phyloP scores from a whole-genome alignment of 2,797 vertebrate species.

The Euphonia xanthogaster region DNA sequence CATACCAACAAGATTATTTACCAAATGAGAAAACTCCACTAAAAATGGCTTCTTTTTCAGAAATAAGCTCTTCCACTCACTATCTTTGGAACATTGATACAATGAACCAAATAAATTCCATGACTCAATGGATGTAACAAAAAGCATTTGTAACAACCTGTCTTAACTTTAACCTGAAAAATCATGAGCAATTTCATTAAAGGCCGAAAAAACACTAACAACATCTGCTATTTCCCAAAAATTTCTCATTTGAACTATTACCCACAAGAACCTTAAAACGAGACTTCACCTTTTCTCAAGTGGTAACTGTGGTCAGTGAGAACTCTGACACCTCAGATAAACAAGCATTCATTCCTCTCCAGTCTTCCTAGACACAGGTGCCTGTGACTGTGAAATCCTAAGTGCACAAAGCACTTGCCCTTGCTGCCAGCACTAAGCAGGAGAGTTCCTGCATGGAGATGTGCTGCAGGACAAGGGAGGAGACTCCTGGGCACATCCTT shows the following conservation, averaged over 20 bases:
- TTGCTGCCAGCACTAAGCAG: neutral
- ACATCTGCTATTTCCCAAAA: neutral
- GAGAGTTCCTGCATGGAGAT: accelerated
- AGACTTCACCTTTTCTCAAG: neutral
- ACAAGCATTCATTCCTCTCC: neutral
- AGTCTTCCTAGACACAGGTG: neutral
- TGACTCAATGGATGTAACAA: neutral
- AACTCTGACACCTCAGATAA: neutral
- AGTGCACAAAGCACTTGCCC: accelerated
- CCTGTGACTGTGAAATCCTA: neutral
- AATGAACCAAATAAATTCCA: neutral
- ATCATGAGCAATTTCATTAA: neutral
- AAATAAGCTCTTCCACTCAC: neutral
- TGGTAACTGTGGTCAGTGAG: neutral
- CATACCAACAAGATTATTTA: neutral
- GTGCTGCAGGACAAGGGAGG: accelerated
- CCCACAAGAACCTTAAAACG: neutral
- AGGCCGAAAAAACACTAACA: neutral
- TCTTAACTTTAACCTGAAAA: neutral
- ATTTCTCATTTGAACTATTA: neutral
- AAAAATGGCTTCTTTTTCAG: neutral
- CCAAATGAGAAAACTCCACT: neutral
- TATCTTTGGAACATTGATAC: neutral
- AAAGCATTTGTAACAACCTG: neutral
- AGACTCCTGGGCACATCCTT: neutral